phyloP scores from a whole-genome alignment of 1,140 invertebrate genomes.

The Aphidius ervi region DNA sequence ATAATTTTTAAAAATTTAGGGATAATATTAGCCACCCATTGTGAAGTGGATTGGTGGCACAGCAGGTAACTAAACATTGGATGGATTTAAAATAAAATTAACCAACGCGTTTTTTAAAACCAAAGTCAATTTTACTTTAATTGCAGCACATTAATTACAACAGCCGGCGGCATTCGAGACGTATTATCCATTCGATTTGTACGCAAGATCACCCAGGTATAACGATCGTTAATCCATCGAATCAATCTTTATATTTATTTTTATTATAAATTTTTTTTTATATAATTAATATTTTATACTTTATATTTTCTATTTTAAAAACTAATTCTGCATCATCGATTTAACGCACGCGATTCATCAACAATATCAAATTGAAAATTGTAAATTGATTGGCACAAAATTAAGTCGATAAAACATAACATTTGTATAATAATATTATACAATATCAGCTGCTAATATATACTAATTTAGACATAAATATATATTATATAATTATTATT shows the following conservation, averaged over 20 bases:
- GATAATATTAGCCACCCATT: constrained; percentile 20
- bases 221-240: constrained; percentile 19
- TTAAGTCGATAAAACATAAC: no score
- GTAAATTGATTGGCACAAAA: no score
- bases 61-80: constrained; percentile 27
- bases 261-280: constrained; percentile 9
- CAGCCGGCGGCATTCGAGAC: constrained; percentile 22
- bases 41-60: constrained; percentile 26
- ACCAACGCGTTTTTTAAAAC: constrained; percentile 17
- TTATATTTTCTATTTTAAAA: no score
- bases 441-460: no score
- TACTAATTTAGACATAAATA: no score
- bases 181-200: constrained; percentile 28
- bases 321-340: no score
- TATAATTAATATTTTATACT: no score
- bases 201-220: constrained; percentile 4
- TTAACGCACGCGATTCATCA: no score
- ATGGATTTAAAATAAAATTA: constrained; percentile 26
- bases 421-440: no score
- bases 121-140: constrained; percentile 23
- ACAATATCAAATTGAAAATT: no score
- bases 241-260: constrained; percentile 13
- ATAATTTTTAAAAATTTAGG: neutral
- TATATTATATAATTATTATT: no score
- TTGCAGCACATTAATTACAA: constrained; percentile 30